Percentiles rank a stretch among this genome's conserved stretches.
phyloP scores from a whole-genome alignment of 1,140 invertebrate genomes.

The Meloidogyne chitwoodi region DNA sequence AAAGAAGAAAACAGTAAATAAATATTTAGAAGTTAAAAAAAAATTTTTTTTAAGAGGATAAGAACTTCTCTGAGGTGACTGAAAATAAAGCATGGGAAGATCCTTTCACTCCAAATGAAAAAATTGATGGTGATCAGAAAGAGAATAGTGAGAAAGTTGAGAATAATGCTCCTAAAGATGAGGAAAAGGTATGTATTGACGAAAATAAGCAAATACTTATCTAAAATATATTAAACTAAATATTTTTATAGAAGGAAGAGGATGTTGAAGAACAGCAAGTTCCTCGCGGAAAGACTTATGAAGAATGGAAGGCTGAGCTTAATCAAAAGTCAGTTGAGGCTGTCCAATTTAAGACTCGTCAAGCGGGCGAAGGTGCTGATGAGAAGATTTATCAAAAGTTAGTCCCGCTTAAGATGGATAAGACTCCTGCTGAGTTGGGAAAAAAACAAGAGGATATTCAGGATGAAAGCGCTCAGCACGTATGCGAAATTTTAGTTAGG shows the following conservation, averaged over 20 bases:
- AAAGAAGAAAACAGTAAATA: not conserved
- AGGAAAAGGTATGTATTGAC: not conserved
- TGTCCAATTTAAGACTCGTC: constrained; percentile 29
- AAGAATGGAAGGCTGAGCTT: constrained; percentile 16
- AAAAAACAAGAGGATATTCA: constrained; percentile 14
- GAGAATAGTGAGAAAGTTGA: not conserved
- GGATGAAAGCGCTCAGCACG: constrained; percentile 11
- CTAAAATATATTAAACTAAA: not conserved
- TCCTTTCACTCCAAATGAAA: constrained; percentile 1
- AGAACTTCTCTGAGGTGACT: not conserved
- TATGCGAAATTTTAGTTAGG: not conserved
- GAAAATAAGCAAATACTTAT: not conserved
- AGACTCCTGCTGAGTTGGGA: not conserved
- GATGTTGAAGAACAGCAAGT: not conserved
- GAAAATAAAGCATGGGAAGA: not conserved
- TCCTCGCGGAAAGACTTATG: constrained; percentile 16
- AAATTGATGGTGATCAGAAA: not conserved
- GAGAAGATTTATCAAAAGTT: constrained; percentile 34
- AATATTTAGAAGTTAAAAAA: not conserved
- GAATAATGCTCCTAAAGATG: not conserved
- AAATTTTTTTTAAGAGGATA: not conserved
- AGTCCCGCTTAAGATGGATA: constrained; percentile 28
- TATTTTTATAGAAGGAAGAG: not conserved
- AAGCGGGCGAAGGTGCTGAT: constrained; percentile 31
- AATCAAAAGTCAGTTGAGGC: constrained; percentile 15